These are phyloP conservation scores for Muscidifurax raptorellus DNA, from an alignment of 1,140 invertebrate genomes.

Conservation along the genomic window DNA sequence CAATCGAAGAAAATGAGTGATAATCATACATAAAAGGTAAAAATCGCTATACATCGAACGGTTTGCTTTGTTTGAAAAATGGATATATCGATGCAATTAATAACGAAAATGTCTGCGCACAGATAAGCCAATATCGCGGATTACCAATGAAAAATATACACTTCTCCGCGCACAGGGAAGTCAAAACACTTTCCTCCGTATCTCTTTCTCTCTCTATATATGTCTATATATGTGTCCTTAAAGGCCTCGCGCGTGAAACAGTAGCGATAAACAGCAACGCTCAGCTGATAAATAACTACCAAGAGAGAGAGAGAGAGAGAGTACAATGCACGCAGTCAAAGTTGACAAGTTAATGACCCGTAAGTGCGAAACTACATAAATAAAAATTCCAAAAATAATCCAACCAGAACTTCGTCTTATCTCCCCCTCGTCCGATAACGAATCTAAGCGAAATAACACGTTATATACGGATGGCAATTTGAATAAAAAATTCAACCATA, in stretches of 20 bases:
- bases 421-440: neutral
- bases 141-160: neutral
- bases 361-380: no score
- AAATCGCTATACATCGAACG: neutral
- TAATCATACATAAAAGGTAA: no score
- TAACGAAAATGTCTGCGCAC: neutral
- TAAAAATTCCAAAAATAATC: neutral
- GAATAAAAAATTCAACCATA: neutral
- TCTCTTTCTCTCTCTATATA: neutral
- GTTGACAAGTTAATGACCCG: no score
- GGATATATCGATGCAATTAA: neutral
- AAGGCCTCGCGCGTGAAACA: neutral
- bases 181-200: neutral
- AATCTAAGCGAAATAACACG: no score
- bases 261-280: neutral
- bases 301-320: no score
- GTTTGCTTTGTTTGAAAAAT: neutral
- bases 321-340: no score
- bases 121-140: neutral
- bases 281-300: neutral
- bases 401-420: neutral
- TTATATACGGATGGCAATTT: no score
- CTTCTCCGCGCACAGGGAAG: neutral
- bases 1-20: no score
- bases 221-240: neutral